Base-by-base conservation (phyloP, 2,888 invertebrate species). In the Drosophila mimetica region DNA sequence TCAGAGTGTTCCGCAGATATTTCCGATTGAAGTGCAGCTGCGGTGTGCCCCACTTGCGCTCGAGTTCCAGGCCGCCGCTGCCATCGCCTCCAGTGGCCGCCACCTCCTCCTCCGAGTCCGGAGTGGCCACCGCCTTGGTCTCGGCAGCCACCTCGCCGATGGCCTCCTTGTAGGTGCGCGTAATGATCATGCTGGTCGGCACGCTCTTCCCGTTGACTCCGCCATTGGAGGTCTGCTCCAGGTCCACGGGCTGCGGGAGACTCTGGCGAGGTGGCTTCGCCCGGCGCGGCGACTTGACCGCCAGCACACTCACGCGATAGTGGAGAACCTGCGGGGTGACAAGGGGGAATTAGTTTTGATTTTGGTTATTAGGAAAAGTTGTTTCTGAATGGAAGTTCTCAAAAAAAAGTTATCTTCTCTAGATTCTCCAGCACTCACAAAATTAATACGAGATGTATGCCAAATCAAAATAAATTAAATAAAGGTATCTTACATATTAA, bases 11-110 rank as follows among this genome's bases (percentile, higher is more conserved):
- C 16, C 79, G 81, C 46, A 91, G 78, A 60, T 89, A 91, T 66
- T 91, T 91, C n/a, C 91, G 86, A 77, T 91, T 91, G 44, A 91
- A 91, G 55, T 91, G 86, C 76, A 91, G 42, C 50, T 90, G 91
- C 3, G 91, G 91, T 9, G 91, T 91, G 22, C 91, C 90, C 91
- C 91, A 91, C 32, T 90, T 91, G 32, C 90, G 90, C 30, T 85
- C 89, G 25, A 89, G 51, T 25, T 82, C 82, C 50, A 47, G 9
- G 2, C 25, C 28, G 1, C 25, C 34, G 22, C 22, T 18, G 4
- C 25, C 30, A 18, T 46, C 46, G 11, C 30, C 30, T 16, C 22
- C 34, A 11, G 13, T 7, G 53, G 28, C 11, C 18, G 18, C 14
- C 9, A 1, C n/a, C n/a, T 77, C 84, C 48, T 77, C 84, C 20